Conservation (phyloP, 1,140 invertebrate species). For the Sminthurides bifidus region DNA sequence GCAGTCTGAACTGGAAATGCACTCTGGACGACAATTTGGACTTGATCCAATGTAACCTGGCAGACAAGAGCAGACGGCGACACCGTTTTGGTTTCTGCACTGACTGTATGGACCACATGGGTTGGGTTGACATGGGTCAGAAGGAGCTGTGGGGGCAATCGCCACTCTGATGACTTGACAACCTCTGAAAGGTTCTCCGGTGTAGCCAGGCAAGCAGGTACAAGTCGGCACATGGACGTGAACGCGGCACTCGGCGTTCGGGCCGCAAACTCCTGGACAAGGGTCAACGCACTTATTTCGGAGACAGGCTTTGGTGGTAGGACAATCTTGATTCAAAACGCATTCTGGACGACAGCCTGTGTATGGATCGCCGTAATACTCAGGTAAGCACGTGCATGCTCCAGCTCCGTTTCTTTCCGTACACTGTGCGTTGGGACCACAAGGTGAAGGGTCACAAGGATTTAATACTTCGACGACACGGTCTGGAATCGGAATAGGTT, state of each 20-base stretch:
- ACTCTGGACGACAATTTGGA: slow-evolving; percentile 35
- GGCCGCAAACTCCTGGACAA: slow-evolving; percentile 40
- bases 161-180: slow-evolving; percentile 37
- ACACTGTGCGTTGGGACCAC: slow-evolving; percentile 65
- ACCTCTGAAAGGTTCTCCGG: slow-evolving; percentile 56
- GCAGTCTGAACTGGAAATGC: slow-evolving; percentile 43
- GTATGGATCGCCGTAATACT: slow-evolving; percentile 51
- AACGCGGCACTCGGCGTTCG: slow-evolving; percentile 39
- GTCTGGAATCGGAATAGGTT: slow-evolving; percentile 33
- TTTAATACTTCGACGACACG: slow-evolving; percentile 36
- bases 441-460: slow-evolving; percentile 70
- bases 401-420: slow-evolving; percentile 53
- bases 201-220: slow-evolving; percentile 53
- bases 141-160: slow-evolving; percentile 30
- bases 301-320: slow-evolving; percentile 60
- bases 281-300: slow-evolving; percentile 69
- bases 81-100: slow-evolving; percentile 47
- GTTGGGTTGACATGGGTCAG: slow-evolving; percentile 32
- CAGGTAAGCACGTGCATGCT: slow-evolving; percentile 41
- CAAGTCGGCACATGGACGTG: slow-evolving; percentile 63
- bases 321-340: slow-evolving; percentile 41
- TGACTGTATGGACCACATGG: slow-evolving; percentile 52
- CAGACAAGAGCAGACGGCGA: slow-evolving; percentile 34
- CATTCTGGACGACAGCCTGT: slow-evolving; percentile 35
- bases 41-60: slow-evolving; percentile 33